Conservation (phyloP, 1,140 invertebrate species). For the Luehdorfia chinensis region DNA sequence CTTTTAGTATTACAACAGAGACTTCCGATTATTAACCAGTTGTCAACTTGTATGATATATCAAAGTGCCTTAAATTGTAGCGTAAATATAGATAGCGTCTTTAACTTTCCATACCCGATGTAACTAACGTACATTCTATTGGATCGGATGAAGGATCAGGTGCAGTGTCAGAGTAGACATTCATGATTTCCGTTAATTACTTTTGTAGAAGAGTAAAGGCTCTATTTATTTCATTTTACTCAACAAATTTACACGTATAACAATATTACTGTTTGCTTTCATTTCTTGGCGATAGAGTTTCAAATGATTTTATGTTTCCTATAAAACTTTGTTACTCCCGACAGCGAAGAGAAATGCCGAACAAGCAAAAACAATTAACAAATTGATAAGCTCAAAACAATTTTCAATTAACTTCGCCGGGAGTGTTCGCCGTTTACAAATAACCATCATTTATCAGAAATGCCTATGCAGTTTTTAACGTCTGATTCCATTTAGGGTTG, state of each 20-base stretch:
- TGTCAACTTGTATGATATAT: too few relatives aligned
- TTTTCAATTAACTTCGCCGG: constrained; percentile 75
- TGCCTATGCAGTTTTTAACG: constrained; percentile 75
- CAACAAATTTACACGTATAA: too few relatives aligned
- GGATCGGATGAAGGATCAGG: too few relatives aligned
- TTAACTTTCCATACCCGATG: too few relatives aligned
- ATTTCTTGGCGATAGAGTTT: constrained; percentile 21
- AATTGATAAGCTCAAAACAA: constrained; percentile 77
- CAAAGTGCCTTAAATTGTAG: too few relatives aligned
- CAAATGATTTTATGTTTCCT: constrained; percentile 35
- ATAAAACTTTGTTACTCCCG: constrained; percentile 51
- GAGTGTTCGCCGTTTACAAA: constrained; percentile 75
- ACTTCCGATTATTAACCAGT: too few relatives aligned
- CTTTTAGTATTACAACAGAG: too few relatives aligned
- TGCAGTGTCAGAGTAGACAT: too few relatives aligned
- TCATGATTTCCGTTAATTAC: not conserved
- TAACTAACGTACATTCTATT: too few relatives aligned
- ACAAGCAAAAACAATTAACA: constrained; percentile 77
- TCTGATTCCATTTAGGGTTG: constrained; percentile 45
- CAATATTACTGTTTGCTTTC: not conserved
- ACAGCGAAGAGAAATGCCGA: constrained; percentile 60
- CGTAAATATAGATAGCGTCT: too few relatives aligned
- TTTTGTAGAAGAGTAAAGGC: too few relatives aligned
- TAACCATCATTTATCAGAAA: constrained; percentile 75
- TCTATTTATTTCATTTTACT: not conserved